phyloP scores from a whole-genome alignment of 2,113 vertebrate species.

The Oophaga pumilio region DNA sequence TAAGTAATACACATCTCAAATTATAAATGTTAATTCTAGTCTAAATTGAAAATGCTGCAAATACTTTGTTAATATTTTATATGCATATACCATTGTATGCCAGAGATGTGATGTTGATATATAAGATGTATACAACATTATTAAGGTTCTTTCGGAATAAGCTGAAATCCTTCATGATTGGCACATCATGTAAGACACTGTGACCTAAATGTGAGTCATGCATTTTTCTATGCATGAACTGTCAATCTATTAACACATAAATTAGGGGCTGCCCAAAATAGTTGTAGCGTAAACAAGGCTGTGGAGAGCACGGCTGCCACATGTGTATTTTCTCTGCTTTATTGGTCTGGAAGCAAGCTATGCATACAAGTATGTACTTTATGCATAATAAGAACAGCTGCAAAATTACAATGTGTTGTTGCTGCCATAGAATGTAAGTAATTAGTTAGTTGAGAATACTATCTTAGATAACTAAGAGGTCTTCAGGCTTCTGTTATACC shows the following conservation, averaged over 20 bases:
- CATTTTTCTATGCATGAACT: neutral
- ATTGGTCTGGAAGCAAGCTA: neutral
- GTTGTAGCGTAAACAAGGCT: conserved; percentile 21
- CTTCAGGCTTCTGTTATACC: conserved; percentile 9
- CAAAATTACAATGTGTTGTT: conserved; percentile 27
- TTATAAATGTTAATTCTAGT: no score
- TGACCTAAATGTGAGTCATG: conserved; percentile 34
- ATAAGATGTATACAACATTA: neutral
- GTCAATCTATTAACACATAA: conserved; percentile 31
- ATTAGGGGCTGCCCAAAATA: conserved; percentile 22
- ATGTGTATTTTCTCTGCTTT: conserved; percentile 18
- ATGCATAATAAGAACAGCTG: conserved; percentile 10
- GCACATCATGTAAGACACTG: conserved; percentile 22
- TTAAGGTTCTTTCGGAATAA: neutral
- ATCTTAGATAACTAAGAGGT: neutral
- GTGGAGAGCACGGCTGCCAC: neutral
- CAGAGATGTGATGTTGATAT: neutral
- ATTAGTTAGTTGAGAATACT: conserved; percentile 30
- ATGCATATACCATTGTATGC: neutral
- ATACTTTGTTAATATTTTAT: neutral
- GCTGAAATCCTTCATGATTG: neutral
- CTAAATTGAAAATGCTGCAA: neutral
- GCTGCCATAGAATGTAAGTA: neutral
- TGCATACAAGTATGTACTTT: conserved; percentile 21
- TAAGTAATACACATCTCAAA: no score